Base-by-base conservation (phyloP, 2,888 invertebrate species). In the Drosophila cognata region DNA sequence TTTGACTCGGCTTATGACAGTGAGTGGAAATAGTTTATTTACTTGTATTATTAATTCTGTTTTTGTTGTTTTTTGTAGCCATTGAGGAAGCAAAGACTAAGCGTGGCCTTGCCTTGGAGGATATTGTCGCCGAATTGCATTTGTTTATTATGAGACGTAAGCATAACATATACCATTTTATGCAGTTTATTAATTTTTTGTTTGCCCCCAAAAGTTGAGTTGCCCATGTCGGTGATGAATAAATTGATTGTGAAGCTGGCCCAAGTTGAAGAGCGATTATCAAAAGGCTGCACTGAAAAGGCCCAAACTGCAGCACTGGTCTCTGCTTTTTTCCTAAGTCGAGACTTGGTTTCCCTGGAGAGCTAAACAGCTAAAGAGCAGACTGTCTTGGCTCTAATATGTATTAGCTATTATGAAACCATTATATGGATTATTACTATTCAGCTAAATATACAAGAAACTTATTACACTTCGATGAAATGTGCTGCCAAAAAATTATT, bases 101-200 rank as follows among this genome's bases (percentile, higher is more conserved):
- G 0, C 99, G 99, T 94, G 99, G 99, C 5, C 94, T 99, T 71
- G 99, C 99, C 0, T 94, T 99, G 33, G 96, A 96, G 77, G 99
- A 99, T 92, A 98, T 99, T 83, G 93, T 99, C 56, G 97, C 98
- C 0, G 98, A 99, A 94, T 94, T 99, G 18, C 99, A 99, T 93
- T 94, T 95, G 6, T 96, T 96, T 88, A 95, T 99, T 56, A 97
- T 98, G 93, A 95, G 97, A 95, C 95, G 98, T 98, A 94, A 94
- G 95, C 95, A 21, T 52, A 43, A 6, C 11, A 41, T 1, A 28
- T 10, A 33, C 1, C 16, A 28, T 18, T 11, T 25, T 10, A 0
- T 21, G 31, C 41, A 13, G 35, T 2, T 53, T 13, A 21, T 65
- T 13, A 31, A 33, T 48, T 21, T 10, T 18, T n/a, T 29, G 6